phyloP scores from a whole-genome alignment of 2,113 vertebrate genomes.

The Neogobius melanostomus region DNA sequence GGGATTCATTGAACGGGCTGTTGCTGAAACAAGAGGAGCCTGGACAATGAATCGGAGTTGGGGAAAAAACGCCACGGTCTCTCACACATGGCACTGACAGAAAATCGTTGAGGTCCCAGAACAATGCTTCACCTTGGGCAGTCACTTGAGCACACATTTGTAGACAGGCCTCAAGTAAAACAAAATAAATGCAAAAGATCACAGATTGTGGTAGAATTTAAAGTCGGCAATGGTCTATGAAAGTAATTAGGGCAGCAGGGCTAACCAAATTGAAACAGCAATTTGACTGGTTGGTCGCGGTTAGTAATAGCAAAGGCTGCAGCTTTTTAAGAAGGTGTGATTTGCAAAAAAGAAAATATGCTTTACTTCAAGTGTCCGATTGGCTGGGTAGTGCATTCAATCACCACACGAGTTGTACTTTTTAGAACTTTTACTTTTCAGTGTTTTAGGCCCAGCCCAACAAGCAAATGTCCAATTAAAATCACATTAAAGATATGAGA shows the following conservation, averaged over 20 bases:
- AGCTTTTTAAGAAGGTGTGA: no score
- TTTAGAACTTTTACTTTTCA: no score
- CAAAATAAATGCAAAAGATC: not conserved
- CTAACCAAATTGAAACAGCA: no score
- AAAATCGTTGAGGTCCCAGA: slow-evolving; percentile 8
- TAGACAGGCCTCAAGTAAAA: slow-evolving; percentile 4
- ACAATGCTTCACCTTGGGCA: slow-evolving; percentile 4
- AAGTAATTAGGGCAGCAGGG: no score
- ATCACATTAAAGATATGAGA: not conserved
- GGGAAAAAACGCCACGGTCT: not conserved
- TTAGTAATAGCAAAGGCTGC: no score
- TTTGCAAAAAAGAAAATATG: no score
- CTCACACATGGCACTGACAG: slow-evolving; percentile 10
- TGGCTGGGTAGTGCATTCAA: no score
- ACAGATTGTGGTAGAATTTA: not conserved
- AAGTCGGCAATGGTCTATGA: no score
- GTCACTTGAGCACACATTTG: slow-evolving; percentile 14
- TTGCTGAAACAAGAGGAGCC: not conserved
- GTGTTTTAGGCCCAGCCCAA: no score
- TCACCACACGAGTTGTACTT: no score
- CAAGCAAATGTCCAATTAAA: not conserved
- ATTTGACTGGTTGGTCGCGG: no score
- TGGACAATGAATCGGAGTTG: not conserved
- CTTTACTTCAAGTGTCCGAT: no score
- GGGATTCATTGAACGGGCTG: not conserved